phyloP scores from a whole-genome alignment of 2,797 vertebrate genomes.

The Malacoctenus gilli region DNA sequence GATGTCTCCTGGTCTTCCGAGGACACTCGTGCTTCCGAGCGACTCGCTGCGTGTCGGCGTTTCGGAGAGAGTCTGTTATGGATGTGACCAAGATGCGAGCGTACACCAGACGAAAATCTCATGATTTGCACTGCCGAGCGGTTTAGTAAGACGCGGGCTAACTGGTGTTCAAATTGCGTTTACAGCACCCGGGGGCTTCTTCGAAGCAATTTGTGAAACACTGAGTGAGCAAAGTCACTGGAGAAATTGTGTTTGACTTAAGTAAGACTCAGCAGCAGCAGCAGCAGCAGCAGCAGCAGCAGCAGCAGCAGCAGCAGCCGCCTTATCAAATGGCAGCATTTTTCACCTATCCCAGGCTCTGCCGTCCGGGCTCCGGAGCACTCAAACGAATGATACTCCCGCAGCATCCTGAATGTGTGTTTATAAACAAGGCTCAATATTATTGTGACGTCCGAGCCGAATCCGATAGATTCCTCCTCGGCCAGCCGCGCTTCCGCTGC shows the following conservation, averaged over 20 bases:
- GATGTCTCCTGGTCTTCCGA: no score
- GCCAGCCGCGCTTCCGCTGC: conserved; percentile 76
- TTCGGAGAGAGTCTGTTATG: no score
- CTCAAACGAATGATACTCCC: conserved; percentile 57
- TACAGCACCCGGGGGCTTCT: no score
- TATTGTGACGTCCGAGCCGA: conserved; percentile 81
- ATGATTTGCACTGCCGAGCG: no score
- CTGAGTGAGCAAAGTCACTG: no score
- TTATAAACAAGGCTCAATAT: conserved; percentile 82
- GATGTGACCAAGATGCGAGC: no score
- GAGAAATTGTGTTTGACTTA: neutral
- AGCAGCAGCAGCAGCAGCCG: neutral
- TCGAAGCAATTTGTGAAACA: no score
- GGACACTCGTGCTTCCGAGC: no score
- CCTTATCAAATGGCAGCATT: conserved; percentile 13
- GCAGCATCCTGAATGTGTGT: conserved; percentile 74
- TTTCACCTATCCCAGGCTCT: conserved; percentile 12
- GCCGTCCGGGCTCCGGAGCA: conserved; percentile 12
- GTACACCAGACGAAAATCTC: no score
- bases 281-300: neutral
- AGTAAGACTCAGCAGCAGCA: neutral
- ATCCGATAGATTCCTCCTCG: conserved; percentile 79
- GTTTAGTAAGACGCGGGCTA: neutral
- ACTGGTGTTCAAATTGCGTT: no score
- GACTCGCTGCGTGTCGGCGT: no score